phyloP scores from a whole-genome alignment of 1,140 invertebrate genomes.

The Vollenhovia emeryi region DNA sequence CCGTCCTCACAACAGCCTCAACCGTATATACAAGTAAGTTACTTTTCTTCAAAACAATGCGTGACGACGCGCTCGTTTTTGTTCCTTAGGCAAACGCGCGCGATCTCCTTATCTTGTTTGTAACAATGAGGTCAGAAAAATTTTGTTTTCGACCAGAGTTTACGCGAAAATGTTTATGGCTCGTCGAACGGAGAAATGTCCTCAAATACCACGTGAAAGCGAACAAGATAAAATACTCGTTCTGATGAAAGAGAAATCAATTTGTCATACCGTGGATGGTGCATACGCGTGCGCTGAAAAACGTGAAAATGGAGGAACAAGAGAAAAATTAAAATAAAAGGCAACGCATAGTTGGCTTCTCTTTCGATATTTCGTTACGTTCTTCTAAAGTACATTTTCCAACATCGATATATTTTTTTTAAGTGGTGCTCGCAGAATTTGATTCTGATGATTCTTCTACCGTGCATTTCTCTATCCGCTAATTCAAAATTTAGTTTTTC shows the following conservation, averaged over 20 bases:
- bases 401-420: background rate
- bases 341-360: background rate
- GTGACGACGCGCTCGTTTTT: background rate
- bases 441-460: background rate
- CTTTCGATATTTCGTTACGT: background rate
- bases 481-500: background rate
- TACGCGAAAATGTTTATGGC: background rate
- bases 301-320: background rate
- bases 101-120: background rate
- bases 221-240: background rate
- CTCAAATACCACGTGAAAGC: background rate
- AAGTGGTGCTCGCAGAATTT: background rate
- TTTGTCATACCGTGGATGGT: background rate
- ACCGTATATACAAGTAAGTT: constrained; percentile 81
- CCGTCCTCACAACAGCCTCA: constrained; percentile 81
- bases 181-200: background rate
- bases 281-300: background rate
- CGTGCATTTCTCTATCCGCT: background rate
- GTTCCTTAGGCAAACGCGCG: background rate
- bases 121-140: background rate
- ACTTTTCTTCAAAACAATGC: background rate
- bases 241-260: background rate
- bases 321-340: constrained; percentile 7
- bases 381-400: background rate
- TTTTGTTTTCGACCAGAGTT: background rate